phyloP scores from a whole-genome alignment of 2,797 vertebrate species.

The Brachyrhaphis roseni region DNA sequence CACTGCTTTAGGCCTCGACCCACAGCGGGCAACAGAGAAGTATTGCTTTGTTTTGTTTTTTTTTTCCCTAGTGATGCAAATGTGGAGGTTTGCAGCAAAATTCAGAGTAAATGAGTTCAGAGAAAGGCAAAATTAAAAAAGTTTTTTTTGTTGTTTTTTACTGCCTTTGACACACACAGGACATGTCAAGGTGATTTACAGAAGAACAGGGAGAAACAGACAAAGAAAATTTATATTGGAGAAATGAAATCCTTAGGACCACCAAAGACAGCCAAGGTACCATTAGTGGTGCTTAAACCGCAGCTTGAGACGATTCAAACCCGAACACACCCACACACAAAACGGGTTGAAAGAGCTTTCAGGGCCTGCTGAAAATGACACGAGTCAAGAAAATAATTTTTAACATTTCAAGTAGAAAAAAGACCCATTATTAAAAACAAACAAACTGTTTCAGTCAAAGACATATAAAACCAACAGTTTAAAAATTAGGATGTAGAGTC shows the following conservation, averaged over 20 bases:
- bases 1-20: not conserved
- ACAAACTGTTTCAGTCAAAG: not conserved
- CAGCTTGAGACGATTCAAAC: not conserved
- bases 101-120: not conserved
- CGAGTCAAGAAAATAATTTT: not conserved
- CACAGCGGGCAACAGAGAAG: slow-evolving; percentile 2
- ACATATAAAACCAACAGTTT: not conserved
- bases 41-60: not conserved
- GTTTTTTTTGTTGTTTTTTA: not conserved
- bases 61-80: not conserved
- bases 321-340: slow-evolving; percentile 5
- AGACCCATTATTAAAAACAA: not conserved
- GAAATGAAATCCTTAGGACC: not conserved
- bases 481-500: not conserved
- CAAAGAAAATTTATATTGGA: not conserved
- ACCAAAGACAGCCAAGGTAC: not conserved
- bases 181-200: not conserved
- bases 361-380: not conserved
- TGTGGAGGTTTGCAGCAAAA: not conserved
- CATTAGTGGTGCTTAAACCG: not conserved
- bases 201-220: not conserved
- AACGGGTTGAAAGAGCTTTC: not conserved
- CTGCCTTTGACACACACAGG: not conserved
- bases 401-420: not conserved
- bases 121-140: not conserved